Evolutionary conservation across 2,888 invertebrate species (phyloP).

Genomic region (Cephalotes varians): DNA sequence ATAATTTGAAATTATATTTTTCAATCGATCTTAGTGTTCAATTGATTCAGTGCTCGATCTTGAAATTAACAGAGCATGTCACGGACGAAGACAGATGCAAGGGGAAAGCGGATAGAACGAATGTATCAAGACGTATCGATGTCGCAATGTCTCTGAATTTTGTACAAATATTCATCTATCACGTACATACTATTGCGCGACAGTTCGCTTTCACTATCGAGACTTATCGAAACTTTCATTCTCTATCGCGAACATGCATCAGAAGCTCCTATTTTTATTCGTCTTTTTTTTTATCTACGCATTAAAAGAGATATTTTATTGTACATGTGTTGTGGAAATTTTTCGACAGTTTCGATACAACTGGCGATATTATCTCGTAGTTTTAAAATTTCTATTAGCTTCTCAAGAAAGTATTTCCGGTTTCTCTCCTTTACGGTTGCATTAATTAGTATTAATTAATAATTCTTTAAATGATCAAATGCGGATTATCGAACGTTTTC

Average conservation of each 20-base stretch:
- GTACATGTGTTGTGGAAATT: not conserved
- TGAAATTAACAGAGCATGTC: conserved; percentile 40
- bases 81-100: conserved; percentile 7
- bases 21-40: not conserved
- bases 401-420: not conserved
- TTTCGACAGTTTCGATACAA: not conserved
- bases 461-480: not conserved
- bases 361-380: not conserved
- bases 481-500: conserved; percentile 3
- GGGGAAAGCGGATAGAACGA: conserved; percentile 1
- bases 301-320: not conserved
- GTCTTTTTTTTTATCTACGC: not conserved
- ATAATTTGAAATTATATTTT: conserved; percentile 10
- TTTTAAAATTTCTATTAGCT: not conserved
- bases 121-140: not conserved
- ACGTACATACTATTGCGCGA: not conserved
- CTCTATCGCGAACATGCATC: conserved; percentile 4
- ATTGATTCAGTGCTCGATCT: not conserved
- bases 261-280: not conserved
- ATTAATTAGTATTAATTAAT: conserved; percentile 8
- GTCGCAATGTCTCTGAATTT: conserved; percentile 10
- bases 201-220: conserved; percentile 14
- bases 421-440: not conserved
- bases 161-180: conserved; percentile 3
- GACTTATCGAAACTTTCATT: conserved; percentile 19